These are phyloP conservation scores for Balaenoptera acutorostrata DNA, from an alignment of 2,113 vertebrate genomes.

Conservation along the genomic window DNA sequence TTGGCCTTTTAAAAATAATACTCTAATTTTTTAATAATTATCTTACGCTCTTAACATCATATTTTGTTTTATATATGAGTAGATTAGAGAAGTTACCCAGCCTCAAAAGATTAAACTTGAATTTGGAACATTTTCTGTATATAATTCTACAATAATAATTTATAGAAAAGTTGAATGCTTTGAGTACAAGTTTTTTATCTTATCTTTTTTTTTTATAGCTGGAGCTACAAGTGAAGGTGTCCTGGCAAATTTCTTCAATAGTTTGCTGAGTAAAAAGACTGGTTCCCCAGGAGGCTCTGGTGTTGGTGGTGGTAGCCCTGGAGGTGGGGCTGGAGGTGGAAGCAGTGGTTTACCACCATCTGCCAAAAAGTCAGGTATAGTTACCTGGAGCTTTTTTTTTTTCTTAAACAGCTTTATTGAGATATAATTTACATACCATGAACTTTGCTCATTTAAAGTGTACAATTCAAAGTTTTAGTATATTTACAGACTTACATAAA, in stretches of 20 bases:
- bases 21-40: neutral
- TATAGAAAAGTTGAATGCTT: neutral
- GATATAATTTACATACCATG: neutral
- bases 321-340: conserved; percentile 79
- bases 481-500: neutral
- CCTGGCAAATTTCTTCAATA: conserved; percentile 99
- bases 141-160: neutral
- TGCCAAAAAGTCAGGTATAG: conserved; percentile 94
- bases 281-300: conserved; percentile 90
- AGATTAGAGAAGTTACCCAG: neutral
- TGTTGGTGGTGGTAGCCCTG: conserved; percentile 82
- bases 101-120: neutral
- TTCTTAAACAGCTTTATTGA: neutral
- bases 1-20: neutral
- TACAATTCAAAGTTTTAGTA: neutral
- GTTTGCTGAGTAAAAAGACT: conserved; percentile 97
- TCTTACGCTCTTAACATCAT: neutral
- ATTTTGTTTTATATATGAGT: neutral
- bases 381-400: neutral
- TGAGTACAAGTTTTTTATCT: neutral
- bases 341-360: conserved; percentile 90
- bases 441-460: neutral
- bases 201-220: conserved; percentile 72
- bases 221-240: conserved; percentile 98
- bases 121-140: neutral